These are phyloP conservation scores for Zele albiditarsus DNA, from an alignment of 2,888 invertebrate species.

Conservation along the genomic window DNA sequence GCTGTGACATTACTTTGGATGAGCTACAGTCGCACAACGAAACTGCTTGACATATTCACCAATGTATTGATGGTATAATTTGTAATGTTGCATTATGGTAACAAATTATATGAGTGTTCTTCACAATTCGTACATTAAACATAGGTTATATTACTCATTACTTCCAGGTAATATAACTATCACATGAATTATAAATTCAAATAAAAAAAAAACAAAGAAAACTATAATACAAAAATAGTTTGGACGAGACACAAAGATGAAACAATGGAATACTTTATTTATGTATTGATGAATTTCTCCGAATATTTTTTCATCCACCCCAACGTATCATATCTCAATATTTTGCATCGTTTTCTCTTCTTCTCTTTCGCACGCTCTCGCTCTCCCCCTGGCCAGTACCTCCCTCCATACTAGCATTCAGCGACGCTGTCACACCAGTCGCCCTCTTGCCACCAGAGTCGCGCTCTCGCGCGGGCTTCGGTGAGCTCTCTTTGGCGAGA, in stretches of 20 bases:
- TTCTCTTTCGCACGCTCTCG: too few relatives aligned
- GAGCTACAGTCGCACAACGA: too few relatives aligned
- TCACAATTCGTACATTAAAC: too few relatives aligned
- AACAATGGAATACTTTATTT: neutral
- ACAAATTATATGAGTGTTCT: too few relatives aligned
- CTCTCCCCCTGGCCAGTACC: constrained; percentile 8
- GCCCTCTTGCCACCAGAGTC: constrained; percentile 11
- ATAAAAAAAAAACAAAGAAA: neutral
- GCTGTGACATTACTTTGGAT: too few relatives aligned
- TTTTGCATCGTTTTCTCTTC: neutral
- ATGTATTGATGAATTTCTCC: too few relatives aligned
- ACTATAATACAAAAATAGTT: neutral
- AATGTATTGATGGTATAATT: too few relatives aligned
- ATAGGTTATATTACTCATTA: too few relatives aligned
- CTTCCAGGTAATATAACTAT: too few relatives aligned
- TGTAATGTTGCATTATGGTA: too few relatives aligned
- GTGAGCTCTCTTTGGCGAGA: constrained; percentile 55
- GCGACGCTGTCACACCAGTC: constrained; percentile 32
- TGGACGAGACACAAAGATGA: neutral
- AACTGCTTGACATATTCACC: too few relatives aligned
- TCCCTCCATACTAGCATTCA: constrained; percentile 16
- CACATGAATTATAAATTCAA: neutral
- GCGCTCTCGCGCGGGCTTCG: constrained; percentile 44
- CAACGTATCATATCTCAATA: neutral
- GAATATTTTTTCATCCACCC: neutral